Base-by-base conservation (phyloP, 2,797 vertebrate species). In the Spinus olivaceus region DNA sequence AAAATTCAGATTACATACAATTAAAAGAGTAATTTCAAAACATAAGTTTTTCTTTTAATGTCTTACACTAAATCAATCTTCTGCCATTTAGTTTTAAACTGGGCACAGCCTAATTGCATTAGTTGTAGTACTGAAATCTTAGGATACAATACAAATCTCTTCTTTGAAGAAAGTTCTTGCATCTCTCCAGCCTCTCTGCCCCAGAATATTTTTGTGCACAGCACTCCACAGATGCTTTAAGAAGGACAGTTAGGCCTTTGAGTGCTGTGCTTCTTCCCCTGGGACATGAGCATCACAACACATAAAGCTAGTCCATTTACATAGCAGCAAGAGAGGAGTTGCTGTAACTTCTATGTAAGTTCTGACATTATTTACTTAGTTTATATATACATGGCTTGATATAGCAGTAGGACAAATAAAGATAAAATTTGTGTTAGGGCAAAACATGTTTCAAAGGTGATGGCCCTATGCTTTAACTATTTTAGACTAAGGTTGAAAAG, bases 111-210 rank as follows among this genome's bases (percentile, higher is more conserved):
- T 44, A n/a, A 56, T 8, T 57, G 12, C 28, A 12, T 21, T 50
- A 32, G 14, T 47, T 63, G 41, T 5, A 60, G 3, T 23, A 27
- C 9, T 44, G 18, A 74, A 63, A 71, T 63, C 44, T 23, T 41
- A 49, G 3, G 11, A 6, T 22, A 25, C 0, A 0, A 56, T 13
- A 53, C 8, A 49, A 53, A 49, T 27, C 19, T 35, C 20, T 49
- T 21, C 9, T 54, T 70, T 70, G 24, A 67, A 27, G 25, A 35
- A 72, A 22, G 8, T 49, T 27, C 50, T 65, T 56, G 14, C 39
- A 46, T 19, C 24, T 54, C 30, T 82, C 16, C 41, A 70, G 15
- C 2, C 39, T 42, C 12, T 56, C 15, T 80, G 23, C 17, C 57
- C 13, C 30, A 37, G 25, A 33, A 53, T 28, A 6, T 25, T 92